Conservation (phyloP, 2,113 vertebrate species). For the Crotophaga sulcirostris region DNA sequence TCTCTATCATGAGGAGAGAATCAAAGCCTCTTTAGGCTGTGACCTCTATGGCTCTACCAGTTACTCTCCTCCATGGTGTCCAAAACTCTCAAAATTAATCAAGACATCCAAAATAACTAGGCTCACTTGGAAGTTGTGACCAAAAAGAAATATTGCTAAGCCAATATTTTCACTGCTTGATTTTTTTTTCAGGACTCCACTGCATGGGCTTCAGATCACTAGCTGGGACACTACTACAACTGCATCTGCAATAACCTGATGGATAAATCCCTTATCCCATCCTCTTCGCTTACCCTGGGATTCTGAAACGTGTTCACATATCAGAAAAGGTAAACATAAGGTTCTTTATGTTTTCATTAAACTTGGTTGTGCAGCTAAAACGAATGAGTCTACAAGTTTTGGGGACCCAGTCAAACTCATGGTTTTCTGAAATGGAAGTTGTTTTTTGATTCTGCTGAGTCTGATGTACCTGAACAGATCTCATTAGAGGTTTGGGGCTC, state of each 20-base stretch:
- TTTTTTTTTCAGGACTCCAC: background rate
- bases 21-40: background rate
- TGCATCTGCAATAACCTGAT: background rate
- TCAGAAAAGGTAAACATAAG: background rate
- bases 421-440: background rate
- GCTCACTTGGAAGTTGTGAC: background rate
- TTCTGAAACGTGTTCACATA: fast-evolving
- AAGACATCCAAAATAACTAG: background rate
- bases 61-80: background rate
- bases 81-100: background rate
- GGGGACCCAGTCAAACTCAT: background rate
- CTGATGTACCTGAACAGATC: background rate
- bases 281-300: background rate
- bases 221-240: fast-evolving
- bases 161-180: background rate
- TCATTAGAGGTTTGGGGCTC: background rate
- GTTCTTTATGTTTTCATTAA: background rate
- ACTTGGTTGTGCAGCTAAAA: background rate
- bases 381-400: background rate
- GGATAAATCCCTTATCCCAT: background rate
- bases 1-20: background rate
- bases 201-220: background rate
- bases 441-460: background rate
- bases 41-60: background rate
- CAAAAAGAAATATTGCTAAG: background rate